Evolutionary conservation across 2,113 vertebrate species (phyloP).

Genomic region (Cebus imitator): DNA sequence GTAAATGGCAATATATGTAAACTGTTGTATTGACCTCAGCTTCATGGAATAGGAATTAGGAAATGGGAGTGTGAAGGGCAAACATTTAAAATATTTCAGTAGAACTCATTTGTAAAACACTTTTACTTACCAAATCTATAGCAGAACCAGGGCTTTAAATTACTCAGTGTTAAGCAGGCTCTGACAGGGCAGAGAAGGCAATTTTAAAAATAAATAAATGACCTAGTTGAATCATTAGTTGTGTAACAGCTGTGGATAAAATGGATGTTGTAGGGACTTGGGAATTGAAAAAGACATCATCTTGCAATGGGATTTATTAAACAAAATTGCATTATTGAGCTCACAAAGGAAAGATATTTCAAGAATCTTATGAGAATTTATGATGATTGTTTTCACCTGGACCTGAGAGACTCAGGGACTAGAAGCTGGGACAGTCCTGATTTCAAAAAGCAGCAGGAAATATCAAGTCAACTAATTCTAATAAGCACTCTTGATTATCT

Average conservation of each 20-base stretch:
- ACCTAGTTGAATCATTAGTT: conserved; percentile 16
- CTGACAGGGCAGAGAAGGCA: neutral
- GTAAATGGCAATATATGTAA: neutral
- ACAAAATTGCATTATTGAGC: neutral
- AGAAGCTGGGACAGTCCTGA: neutral
- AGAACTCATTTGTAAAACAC: neutral
- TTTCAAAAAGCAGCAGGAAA: conserved; percentile 19
- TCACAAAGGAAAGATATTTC: conserved; percentile 23
- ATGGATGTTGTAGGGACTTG: neutral
- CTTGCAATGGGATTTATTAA: conserved; percentile 68
- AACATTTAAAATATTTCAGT: neutral
- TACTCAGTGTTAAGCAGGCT: neutral
- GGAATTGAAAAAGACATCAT: conserved; percentile 56
- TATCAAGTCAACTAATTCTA: neutral
- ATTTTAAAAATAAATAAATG: conserved; percentile 47
- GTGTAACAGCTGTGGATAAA: conserved; percentile 16
- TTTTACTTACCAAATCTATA: conserved; percentile 20
- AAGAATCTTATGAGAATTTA: conserved; percentile 47
- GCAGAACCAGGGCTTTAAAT: neutral
- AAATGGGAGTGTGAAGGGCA: neutral
- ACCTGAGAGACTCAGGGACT: conserved; percentile 21
- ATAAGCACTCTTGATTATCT: neutral
- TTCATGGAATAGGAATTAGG: neutral
- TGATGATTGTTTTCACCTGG: conserved; percentile 45
- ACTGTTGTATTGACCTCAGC: neutral